Evolutionary conservation across 1,140 invertebrate genomes (phyloP).

Genomic region (Magallana angulata): DNA sequence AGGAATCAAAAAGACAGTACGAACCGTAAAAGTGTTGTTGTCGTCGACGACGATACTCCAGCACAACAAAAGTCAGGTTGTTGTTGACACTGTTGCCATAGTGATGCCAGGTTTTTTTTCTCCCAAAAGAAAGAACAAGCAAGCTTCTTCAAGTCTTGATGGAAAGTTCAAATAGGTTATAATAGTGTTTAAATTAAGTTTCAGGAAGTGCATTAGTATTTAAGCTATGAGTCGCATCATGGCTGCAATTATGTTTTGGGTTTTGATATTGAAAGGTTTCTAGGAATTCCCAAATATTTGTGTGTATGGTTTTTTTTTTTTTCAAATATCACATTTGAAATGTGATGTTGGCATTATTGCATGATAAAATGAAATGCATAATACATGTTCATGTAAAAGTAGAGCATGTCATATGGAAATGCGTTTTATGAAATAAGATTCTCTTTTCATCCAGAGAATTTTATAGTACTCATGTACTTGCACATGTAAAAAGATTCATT

Average conservation of each 20-base stretch:
- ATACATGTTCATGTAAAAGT: not conserved
- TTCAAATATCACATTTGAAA: not conserved
- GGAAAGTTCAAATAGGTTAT: not conserved
- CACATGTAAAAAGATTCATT: too few relatives aligned
- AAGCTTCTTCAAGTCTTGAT: not conserved
- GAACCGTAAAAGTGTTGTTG: conserved; percentile 76
- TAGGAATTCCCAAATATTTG: too few relatives aligned
- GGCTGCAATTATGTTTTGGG: too few relatives aligned
- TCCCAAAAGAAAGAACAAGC: too few relatives aligned
- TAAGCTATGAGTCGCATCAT: not conserved
- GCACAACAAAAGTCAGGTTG: conserved; percentile 70
- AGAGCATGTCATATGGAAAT: not conserved
- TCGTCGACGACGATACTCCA: conserved; percentile 77
- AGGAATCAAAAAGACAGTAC: conserved; percentile 66
- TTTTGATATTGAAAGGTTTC: too few relatives aligned
- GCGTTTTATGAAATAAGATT: not conserved
- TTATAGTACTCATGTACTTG: too few relatives aligned
- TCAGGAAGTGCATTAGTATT: not conserved
- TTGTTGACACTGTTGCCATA: conserved; percentile 62
- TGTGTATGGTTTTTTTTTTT: too few relatives aligned
- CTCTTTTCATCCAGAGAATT: too few relatives aligned
- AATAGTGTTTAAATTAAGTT: not conserved
- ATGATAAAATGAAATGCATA: not conserved
- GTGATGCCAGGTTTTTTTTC: not conserved
- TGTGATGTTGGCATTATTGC: conserved; percentile 9